A percentile compares a stretch with the other conserved stretches of the same genome.
These are phyloP conservation scores for Lepisosteus oculatus DNA, from an alignment of 2,113 vertebrate species.

Conservation along the genomic window DNA sequence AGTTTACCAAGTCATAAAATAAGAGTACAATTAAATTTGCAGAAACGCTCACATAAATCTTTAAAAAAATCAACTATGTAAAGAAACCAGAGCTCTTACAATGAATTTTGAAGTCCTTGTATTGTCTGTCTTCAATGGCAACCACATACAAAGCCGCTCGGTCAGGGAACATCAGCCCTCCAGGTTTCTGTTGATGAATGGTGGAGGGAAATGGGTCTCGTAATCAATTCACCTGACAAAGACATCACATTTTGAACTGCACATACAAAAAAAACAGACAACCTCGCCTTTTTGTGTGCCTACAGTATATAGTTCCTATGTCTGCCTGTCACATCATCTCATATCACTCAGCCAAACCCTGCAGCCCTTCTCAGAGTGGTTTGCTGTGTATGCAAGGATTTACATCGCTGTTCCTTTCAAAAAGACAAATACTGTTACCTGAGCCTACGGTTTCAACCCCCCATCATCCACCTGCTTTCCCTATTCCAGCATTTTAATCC, in stretches of 20 bases:
- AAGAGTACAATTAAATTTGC: too few species aligned
- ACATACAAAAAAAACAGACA: conserved; percentile 64
- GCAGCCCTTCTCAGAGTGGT: conserved; percentile 21
- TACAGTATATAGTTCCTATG: conserved; percentile 31
- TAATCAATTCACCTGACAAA: conserved; percentile 81
- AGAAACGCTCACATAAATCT: too few species aligned
- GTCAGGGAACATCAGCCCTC: conserved; percentile 97
- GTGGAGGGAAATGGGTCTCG: conserved; percentile 73
- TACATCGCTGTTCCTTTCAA: conserved; percentile 18
- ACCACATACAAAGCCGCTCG: conserved; percentile 93
- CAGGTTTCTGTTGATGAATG: conserved; percentile 91
- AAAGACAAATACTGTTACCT: neutral
- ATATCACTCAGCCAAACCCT: conserved; percentile 32
- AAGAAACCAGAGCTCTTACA: conserved; percentile 72
- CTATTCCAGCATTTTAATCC: neutral
- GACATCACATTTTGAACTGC: conserved; percentile 79
- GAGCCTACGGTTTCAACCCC: neutral
- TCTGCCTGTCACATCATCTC: conserved; percentile 43
- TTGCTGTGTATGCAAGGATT: neutral
- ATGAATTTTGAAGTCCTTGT: conserved; percentile 99
- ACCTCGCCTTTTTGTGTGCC: conserved; percentile 46
- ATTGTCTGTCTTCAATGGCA: conserved; percentile 96
- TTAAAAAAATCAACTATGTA: neutral
- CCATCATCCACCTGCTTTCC: neutral
- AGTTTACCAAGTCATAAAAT: too few species aligned